phyloP scores from a whole-genome alignment of 2,797 vertebrate genomes.

The Valencia hispanica region DNA sequence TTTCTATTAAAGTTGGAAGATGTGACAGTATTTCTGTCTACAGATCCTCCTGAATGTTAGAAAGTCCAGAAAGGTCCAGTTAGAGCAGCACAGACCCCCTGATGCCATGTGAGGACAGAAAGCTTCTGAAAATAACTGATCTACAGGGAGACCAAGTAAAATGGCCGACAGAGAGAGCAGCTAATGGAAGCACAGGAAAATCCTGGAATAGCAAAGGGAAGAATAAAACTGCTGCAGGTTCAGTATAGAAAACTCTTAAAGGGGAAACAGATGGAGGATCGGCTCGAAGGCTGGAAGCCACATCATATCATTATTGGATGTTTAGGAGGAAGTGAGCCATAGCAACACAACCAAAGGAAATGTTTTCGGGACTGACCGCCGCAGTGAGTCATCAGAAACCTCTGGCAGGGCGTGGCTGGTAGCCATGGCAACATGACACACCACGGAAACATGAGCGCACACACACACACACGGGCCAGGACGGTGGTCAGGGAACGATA shows the following conservation, averaged over 20 bases:
- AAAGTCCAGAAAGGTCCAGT: background rate
- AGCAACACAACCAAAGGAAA: constrained; percentile 20
- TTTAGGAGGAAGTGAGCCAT: constrained; percentile 33
- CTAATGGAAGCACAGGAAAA: constrained; percentile 14
- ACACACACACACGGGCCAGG: constrained; percentile 31
- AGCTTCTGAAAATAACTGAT: background rate
- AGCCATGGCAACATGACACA: constrained; percentile 60
- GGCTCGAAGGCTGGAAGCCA: too few species aligned
- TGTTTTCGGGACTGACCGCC: constrained; percentile 21
- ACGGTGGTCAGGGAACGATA: constrained; percentile 46
- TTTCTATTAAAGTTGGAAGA: background rate
- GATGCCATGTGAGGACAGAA: background rate
- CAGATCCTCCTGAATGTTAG: background rate
- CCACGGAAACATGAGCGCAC: constrained; percentile 56
- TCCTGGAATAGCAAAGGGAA: constrained; percentile 1
- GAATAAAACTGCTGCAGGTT: background rate
- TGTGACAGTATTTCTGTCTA: background rate
- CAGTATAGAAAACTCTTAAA: background rate
- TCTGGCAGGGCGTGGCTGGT: constrained; percentile 44
- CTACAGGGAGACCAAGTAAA: constrained; percentile 12
- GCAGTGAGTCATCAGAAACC: constrained; percentile 63
- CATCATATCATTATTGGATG: constrained; percentile 43
- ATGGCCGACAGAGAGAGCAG: constrained; percentile 31
- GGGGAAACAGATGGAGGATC: constrained; percentile 23
- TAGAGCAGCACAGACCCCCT: background rate